Evolutionary conservation across 1,140 invertebrate species (phyloP), one percentile per base, ranked within the genome.

Genomic region (Drosophila chauvacae): DNA sequence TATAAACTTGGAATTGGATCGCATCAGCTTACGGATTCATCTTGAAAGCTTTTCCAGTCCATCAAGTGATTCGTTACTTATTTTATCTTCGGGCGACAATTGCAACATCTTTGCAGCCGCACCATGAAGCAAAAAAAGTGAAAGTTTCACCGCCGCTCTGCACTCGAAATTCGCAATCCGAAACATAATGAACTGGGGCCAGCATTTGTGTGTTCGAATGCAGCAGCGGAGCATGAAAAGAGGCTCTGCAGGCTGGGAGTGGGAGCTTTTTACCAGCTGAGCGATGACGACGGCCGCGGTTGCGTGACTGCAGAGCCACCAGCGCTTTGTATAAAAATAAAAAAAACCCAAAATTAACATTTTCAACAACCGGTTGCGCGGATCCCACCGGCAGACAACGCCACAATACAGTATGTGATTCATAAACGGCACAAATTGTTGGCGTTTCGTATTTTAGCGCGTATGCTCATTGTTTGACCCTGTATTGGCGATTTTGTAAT

Each of bases 401-500:
- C 63, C 44, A 66, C 63, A 57, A n/a, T 65, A 44, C 60, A 62
- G 58, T 79, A 37, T 79, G 71, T 87, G 84, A 87, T 87, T 88
- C 84, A 87, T 88, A 71, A 62, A 63, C 73, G 56, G 74, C 30
- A 76, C 74, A 56, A 56, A 69, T 68, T 64, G 53, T 71, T 76
- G 57, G 51, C 60, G 66, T 80, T 85, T 84, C 73, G 58, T 20
- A 63, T 75, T 73, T 37, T 28, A 71, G 59, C 48, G 70, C 71
- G 59, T 79, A 73, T 61, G 61, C 65, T 64, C 59, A 69, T 80
- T 69, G 62, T 74, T 74, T 69, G 80, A 87, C 76, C 83, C 84
- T 87, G 76, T 82, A 84, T 84, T 70, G 72, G 72, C 80, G 85
- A 88, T 87, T 87, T 87, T 84, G 83, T 88, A 87, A 87, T 88